Percentiles rank a stretch among this genome's conserved stretches.
phyloP scores from a whole-genome alignment of 2,113 vertebrate species.

The Tylochromis polylepis region DNA sequence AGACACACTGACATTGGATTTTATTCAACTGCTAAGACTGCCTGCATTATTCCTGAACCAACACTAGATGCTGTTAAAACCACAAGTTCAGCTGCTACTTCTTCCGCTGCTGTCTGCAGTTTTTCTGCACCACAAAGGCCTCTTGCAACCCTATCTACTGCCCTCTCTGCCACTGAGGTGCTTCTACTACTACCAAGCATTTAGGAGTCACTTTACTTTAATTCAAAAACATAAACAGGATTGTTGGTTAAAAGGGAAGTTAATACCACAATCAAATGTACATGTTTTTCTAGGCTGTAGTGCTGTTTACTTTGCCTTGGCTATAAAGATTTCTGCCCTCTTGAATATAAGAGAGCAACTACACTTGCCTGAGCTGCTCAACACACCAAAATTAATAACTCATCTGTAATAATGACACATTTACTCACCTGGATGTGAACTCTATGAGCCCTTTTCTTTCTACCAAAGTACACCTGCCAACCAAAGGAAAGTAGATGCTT shows the following conservation, averaged over 20 bases:
- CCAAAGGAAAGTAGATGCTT: not conserved
- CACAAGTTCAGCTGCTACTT: constrained; percentile 19
- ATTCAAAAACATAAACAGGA: not conserved
- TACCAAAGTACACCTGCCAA: not conserved
- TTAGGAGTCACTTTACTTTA: constrained; percentile 3
- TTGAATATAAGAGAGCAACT: not conserved
- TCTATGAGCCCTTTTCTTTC: not conserved
- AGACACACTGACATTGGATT: constrained; percentile 66
- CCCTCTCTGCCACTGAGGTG: constrained; percentile 75
- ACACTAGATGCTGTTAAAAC: constrained; percentile 82
- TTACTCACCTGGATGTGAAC: not conserved
- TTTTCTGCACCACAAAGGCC: constrained; percentile 76
- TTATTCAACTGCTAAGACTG: constrained; percentile 50
- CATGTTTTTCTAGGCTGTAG: not conserved
- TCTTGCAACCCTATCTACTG: constrained; percentile 58
- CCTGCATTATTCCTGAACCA: constrained; percentile 65
- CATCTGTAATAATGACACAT: not conserved
- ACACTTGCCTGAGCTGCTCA: fast-evolving
- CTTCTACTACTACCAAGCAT: constrained; percentile 42
- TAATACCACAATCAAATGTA: not conserved
- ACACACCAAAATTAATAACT: not conserved
- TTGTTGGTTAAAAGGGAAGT: not conserved
- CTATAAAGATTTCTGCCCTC: fast-evolving
- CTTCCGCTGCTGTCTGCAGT: constrained; percentile 59
- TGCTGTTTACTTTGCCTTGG: not conserved